Conservation (phyloP, 2,797 vertebrate genomes). For the Chelidonichthys spinosus region DNA sequence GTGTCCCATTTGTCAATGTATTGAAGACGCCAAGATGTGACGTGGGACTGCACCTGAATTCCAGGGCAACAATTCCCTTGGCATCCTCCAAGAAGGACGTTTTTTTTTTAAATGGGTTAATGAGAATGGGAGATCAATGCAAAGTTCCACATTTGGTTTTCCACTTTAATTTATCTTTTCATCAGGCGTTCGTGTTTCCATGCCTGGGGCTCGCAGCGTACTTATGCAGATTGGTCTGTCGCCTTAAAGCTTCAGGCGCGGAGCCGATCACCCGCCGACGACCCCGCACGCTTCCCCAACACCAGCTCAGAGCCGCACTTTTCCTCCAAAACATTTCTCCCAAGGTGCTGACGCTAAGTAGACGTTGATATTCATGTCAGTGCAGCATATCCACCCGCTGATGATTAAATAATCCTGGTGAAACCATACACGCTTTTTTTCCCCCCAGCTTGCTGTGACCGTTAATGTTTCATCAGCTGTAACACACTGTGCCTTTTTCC, state of each 20-base stretch:
- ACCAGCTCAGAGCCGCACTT: conserved; percentile 43
- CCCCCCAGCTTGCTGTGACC: conserved; percentile 19
- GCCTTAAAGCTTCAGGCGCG: conserved; percentile 25
- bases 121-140: conserved; percentile 78
- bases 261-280: conserved; percentile 13
- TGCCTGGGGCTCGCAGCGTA: conserved; percentile 33
- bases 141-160: conserved; percentile 58
- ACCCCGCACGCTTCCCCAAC: conserved; percentile 28
- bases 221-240: conserved; percentile 36
- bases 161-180: conserved; percentile 64
- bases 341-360: conserved; percentile 42
- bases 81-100: conserved; percentile 44
- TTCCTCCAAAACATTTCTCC: conserved; percentile 36
- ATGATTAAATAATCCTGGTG: conserved; percentile 36
- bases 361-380: conserved; percentile 53
- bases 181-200: conserved; percentile 47
- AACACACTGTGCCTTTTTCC: conserved; percentile 28
- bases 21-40: conserved; percentile 27
- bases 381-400: conserved; percentile 14
- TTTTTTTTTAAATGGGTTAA: conserved; percentile 74
- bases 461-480: conserved; percentile 50
- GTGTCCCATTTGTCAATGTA: conserved; percentile 48
- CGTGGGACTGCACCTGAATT: conserved; percentile 36
- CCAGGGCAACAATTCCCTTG: conserved; percentile 70
- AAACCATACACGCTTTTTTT: conserved; percentile 23